Evolutionary conservation across 2,888 invertebrate species (phyloP).

Genomic region (Oscheius sp.): DNA sequence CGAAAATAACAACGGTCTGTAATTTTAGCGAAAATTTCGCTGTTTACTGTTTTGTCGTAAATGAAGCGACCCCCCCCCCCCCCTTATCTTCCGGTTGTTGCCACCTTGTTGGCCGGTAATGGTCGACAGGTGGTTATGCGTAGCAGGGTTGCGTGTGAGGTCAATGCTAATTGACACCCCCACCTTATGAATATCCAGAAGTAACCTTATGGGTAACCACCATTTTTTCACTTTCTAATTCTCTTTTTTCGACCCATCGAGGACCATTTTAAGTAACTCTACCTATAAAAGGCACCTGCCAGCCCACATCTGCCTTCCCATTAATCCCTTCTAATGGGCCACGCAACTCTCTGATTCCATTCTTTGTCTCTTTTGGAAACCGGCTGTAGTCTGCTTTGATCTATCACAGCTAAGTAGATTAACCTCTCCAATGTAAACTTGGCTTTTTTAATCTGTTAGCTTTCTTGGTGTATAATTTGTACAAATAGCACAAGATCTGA

Average conservation of each 20-base stretch:
- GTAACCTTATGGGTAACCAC: background rate
- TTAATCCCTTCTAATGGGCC: constrained; percentile 25
- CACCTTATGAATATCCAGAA: constrained; percentile 25
- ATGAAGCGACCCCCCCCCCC: too few relatives aligned
- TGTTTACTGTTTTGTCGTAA: too few relatives aligned
- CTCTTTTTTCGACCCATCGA: background rate
- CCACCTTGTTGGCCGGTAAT: constrained; percentile 16
- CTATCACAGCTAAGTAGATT: background rate
- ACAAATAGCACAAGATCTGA: constrained; percentile 18
- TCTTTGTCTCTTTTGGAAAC: background rate
- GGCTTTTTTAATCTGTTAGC: background rate
- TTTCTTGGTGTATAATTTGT: background rate
- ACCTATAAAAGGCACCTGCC: constrained; percentile 4
- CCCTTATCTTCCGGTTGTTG: too few relatives aligned
- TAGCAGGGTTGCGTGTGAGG: constrained; percentile 29
- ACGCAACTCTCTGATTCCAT: constrained; percentile 18
- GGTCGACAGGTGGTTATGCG: constrained; percentile 28
- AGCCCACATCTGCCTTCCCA: constrained; percentile 20
- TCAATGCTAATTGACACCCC: constrained; percentile 27
- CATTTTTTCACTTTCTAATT: background rate
- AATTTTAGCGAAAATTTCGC: too few relatives aligned
- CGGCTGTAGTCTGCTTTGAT: background rate
- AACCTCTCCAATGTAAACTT: background rate
- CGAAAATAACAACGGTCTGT: background rate
- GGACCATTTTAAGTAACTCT: background rate